Conservation (phyloP, 2,797 vertebrate species). For the Sardinella longiceps region DNA sequence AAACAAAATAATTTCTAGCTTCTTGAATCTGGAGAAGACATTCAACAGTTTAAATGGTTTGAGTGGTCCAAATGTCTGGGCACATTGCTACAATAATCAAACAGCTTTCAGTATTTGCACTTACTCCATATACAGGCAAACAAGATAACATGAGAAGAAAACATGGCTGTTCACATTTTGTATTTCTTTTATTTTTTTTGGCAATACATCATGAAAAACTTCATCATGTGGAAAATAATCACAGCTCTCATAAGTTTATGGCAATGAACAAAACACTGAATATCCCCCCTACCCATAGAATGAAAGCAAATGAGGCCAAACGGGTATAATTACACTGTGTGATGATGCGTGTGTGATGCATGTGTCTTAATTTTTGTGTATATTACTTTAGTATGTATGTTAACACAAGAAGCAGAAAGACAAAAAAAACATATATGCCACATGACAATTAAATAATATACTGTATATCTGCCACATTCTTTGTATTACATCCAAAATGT, state of each 20-base stretch:
- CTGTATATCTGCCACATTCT: background rate
- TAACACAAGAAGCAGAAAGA: background rate
- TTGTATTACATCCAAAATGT: background rate
- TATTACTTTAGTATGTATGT: background rate
- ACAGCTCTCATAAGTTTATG: background rate
- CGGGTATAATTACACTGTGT: background rate
- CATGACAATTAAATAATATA: conserved; percentile 12
- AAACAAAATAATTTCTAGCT: too few relatives aligned
- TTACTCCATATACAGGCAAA: too few relatives aligned
- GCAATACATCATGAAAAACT: background rate
- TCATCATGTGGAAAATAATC: conserved; percentile 1
- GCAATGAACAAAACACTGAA: background rate
- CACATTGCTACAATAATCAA: background rate
- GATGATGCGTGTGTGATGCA: background rate
- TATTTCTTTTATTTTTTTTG: conserved; percentile 2
- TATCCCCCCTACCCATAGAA: background rate
- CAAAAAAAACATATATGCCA: background rate
- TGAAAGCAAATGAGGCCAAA: background rate
- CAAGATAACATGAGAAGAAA: background rate
- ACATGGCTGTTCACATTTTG: background rate
- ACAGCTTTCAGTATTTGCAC: background rate
- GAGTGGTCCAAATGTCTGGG: too few relatives aligned
- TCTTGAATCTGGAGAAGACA: too few relatives aligned
- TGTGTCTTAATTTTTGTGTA: background rate
- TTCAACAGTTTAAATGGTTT: too few relatives aligned